Evolutionary conservation across 2,113 vertebrate species (phyloP).

Genomic region (Thunnus maccoyii): DNA sequence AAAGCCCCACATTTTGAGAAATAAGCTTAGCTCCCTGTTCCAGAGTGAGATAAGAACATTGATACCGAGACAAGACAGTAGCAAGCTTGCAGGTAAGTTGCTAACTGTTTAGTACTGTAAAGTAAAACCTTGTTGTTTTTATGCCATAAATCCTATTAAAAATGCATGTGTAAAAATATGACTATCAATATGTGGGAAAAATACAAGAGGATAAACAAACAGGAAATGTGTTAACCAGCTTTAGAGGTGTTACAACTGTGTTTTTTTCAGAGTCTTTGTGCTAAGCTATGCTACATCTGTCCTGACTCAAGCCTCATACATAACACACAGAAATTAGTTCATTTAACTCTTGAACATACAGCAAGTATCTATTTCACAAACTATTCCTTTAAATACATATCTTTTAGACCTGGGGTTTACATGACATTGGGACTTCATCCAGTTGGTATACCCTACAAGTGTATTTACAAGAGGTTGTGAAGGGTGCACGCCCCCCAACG

Average conservation of each 20-base stretch:
- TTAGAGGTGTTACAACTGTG: background rate
- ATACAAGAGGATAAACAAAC: background rate
- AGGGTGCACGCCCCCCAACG: background rate
- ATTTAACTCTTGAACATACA: no score
- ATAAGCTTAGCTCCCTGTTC: no score
- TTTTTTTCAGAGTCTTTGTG: background rate
- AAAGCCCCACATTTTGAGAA: no score
- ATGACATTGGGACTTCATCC: background rate
- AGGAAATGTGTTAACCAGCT: background rate
- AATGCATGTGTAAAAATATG: background rate
- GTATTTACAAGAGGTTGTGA: constrained; percentile 14
- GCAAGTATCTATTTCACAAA: no score
- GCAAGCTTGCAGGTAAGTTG: no score
- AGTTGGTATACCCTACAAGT: background rate
- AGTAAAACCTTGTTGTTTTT: no score
- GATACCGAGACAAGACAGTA: no score
- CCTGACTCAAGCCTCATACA: background rate
- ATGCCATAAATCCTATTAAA: no score
- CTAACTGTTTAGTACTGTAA: no score
- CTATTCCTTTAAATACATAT: constrained; percentile 7
- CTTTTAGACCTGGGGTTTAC: background rate
- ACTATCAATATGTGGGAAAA: background rate
- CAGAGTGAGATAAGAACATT: no score
- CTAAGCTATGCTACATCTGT: background rate
- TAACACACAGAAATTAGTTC: background rate